Base-by-base conservation (phyloP, 2,888 invertebrate genomes). In the Cepaea hortensis region DNA sequence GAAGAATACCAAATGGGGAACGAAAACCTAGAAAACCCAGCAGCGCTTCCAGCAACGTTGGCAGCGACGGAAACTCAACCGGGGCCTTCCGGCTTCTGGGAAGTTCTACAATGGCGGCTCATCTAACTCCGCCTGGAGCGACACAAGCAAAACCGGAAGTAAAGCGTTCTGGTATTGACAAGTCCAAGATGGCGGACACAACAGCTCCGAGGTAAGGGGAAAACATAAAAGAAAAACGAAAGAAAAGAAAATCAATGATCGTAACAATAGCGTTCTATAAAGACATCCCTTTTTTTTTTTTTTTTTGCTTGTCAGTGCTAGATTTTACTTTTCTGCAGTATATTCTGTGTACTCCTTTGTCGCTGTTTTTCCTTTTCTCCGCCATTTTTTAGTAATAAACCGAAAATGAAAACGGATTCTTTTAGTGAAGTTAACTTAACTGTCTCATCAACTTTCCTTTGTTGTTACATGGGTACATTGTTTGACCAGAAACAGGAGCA, bases 1-100 rank as follows among this genome's bases (percentile, higher is more conserved):
- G 88, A 23, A 83, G 88, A 65, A 86, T 88, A 23, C 88, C 87
- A 9, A 87, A 87, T 55, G 87, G 87, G 15, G 88, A 88, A 55
- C 76, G 88, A 68, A 88, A 88, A 73, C 81, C 86, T 23, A 79
- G 88, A 83, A 88, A 88, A 50, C 81, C 87, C 13, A 85, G 77
- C 72, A 81, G 81, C 50, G 85, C 65, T 81, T 50, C 84, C 18
- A 65, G 50, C 81, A 81, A 50, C n/a, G 81, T n/a, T 35, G 65
- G 68, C 81, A 65, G 80, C 50, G 81, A 81, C 46, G 76, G 76
- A 62, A 81, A 73, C 75, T 75, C 73, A 18, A 48, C 68, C 61
- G 87, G 87, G 50, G 84, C 84, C 62, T 88, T 88, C 88, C 84
- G 88, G 68, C 81, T 87, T 1, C 72, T 84, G 23, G 85, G 84